These are phyloP conservation scores for Cremastobaeus sp. DNA, from an alignment of 2,888 invertebrate genomes.

Conservation along the genomic window DNA sequence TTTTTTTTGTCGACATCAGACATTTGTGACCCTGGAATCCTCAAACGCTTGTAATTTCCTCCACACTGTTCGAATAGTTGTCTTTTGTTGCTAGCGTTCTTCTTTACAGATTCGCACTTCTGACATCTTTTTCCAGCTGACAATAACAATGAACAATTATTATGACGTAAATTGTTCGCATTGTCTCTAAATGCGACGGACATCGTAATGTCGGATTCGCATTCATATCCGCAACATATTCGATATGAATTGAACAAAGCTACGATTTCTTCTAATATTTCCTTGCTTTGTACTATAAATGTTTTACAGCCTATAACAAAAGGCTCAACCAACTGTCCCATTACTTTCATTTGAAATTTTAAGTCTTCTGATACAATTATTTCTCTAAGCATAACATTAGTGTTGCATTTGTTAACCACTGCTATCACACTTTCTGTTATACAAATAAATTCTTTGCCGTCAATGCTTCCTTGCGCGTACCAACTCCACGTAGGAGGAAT, in stretches of 20 bases:
- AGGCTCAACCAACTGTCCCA: neutral
- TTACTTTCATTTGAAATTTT: conserved; percentile 1
- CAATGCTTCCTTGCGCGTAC: too few species aligned
- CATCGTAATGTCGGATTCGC: neutral
- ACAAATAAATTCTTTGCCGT: neutral
- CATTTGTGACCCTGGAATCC: neutral
- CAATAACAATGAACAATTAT: conserved; percentile 3
- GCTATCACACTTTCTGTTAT: neutral
- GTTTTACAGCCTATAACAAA: neutral
- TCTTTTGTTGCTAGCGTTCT: neutral
- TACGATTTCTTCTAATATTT: conserved; percentile 10
- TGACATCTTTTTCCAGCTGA: neutral
- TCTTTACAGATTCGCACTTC: neutral
- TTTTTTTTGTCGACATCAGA: neutral
- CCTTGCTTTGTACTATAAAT: neutral
- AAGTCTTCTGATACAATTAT: neutral
- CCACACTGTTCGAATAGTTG: neutral
- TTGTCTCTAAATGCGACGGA: neutral
- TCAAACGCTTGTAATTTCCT: neutral
- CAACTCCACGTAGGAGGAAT: too few species aligned
- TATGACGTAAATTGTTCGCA: neutral
- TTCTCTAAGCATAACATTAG: neutral
- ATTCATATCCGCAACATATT: conserved; percentile 10
- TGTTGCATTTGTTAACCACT: too few species aligned
- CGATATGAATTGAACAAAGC: neutral